phyloP scores from a whole-genome alignment of 2,113 vertebrate species.

The Pica pica region DNA sequence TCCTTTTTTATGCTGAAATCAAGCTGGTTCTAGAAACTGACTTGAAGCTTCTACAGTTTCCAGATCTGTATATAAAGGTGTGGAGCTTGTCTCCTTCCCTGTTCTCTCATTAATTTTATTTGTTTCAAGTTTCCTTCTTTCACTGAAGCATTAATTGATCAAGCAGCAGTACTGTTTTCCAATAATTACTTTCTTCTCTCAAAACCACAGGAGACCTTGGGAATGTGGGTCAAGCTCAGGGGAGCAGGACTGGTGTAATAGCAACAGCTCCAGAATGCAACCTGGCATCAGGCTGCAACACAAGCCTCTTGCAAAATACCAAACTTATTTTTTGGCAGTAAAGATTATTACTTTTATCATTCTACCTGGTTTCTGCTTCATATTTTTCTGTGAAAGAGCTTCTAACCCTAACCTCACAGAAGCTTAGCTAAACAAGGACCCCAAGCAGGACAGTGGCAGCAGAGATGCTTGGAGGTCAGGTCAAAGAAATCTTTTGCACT shows the following conservation, averaged over 20 bases:
- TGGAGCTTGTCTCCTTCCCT: neutral
- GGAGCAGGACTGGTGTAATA: neutral
- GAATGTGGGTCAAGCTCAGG: neutral
- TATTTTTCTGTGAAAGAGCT: neutral
- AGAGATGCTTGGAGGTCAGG: neutral
- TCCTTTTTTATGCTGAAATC: neutral
- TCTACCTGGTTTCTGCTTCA: neutral
- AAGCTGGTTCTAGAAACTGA: neutral
- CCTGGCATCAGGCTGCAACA: neutral
- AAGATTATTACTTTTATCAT: neutral
- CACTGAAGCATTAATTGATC: neutral
- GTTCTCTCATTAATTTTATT: neutral
- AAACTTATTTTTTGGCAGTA: neutral
- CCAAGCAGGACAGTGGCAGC: neutral
- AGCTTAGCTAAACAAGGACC: neutral
- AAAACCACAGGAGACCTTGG: neutral
- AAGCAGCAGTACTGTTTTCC: neutral
- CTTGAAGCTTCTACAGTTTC: neutral
- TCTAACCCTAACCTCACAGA: neutral
- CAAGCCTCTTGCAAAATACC: neutral
- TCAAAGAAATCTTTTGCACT: neutral
- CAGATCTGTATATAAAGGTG: neutral
- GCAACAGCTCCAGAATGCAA: neutral
- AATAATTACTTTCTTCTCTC: neutral
- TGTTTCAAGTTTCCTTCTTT: neutral